A percentile compares a stretch with the other conserved stretches of the same genome.
These are phyloP conservation scores for Carassius gibelio DNA, from an alignment of 2,113 vertebrate species.

Conservation along the genomic window DNA sequence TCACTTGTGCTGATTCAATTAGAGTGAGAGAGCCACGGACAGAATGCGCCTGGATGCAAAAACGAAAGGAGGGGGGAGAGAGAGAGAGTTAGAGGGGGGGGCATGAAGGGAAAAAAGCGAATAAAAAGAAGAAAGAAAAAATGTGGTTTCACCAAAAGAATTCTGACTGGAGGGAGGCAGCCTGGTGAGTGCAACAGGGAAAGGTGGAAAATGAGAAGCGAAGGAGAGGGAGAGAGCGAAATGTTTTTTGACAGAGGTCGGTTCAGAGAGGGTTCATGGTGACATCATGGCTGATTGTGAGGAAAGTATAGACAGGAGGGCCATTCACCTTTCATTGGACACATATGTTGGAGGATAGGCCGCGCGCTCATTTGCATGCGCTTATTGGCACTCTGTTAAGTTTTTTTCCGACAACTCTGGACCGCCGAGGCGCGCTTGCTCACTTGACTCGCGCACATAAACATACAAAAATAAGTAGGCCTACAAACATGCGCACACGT, in stretches of 20 bases:
- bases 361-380: slow-evolving; percentile 54
- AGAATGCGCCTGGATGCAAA: slow-evolving; percentile 49
- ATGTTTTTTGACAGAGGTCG: slow-evolving; percentile 78
- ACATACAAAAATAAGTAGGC: slow-evolving; percentile 7
- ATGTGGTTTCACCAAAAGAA: slow-evolving; percentile 66
- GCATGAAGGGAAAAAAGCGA: slow-evolving; percentile 55
- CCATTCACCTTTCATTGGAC: slow-evolving; percentile 79
- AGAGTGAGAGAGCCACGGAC: slow-evolving; percentile 54
- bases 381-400: slow-evolving; percentile 66
- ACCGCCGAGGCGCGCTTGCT: slow-evolving; percentile 55
- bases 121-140: slow-evolving; percentile 57
- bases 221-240: slow-evolving; percentile 65
- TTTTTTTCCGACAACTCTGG: slow-evolving; percentile 61
- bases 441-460: slow-evolving; percentile 17
- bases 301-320: slow-evolving; percentile 77
- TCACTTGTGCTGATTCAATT: slow-evolving; percentile 73
- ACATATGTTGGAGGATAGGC: slow-evolving; percentile 73
- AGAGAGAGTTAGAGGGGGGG: slow-evolving; percentile 32
- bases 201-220: slow-evolving; percentile 65
- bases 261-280: slow-evolving; percentile 81
- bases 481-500: slow-evolving; percentile 15
- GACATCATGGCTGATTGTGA: slow-evolving; percentile 79
- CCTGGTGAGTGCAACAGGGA: slow-evolving; percentile 50
- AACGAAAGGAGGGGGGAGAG: slow-evolving; percentile 29
- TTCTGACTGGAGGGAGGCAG: slow-evolving; percentile 63